These are phyloP conservation scores for Drosophila varians DNA, from an alignment of 1,140 invertebrate genomes.

Conservation along the genomic window DNA sequence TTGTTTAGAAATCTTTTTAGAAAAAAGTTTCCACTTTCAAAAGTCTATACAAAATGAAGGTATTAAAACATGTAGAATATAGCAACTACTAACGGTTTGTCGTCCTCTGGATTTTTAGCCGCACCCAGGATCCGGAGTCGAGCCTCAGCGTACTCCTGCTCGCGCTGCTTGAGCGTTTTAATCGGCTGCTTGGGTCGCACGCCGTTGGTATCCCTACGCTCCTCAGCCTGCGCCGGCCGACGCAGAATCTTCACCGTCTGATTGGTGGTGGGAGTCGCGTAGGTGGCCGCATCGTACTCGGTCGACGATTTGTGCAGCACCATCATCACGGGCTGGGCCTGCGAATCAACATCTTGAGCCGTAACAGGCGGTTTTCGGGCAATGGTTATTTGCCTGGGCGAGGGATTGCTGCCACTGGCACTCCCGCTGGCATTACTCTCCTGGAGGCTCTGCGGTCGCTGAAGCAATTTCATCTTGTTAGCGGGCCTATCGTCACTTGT, in stretches of 20 bases:
- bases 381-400: slow-evolving; percentile 84
- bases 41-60: no score
- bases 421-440: slow-evolving; percentile 25
- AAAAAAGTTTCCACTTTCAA: no score
- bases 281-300: slow-evolving; percentile 85
- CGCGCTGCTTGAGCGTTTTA: slow-evolving; percentile 93
- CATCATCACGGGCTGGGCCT: slow-evolving; percentile 74
- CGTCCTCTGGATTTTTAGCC: slow-evolving; percentile 90
- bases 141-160: slow-evolving; percentile 94
- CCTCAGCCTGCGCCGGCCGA: slow-evolving; percentile 86
- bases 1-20: no score
- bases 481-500: slow-evolving; percentile 32
- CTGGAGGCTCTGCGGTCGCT: slow-evolving; percentile 82
- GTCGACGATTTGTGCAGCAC: slow-evolving; percentile 69
- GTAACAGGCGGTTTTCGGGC: slow-evolving; percentile 81
- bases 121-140: slow-evolving; percentile 92
- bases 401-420: slow-evolving; percentile 52
- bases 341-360: slow-evolving; percentile 55
- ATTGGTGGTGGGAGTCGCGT: slow-evolving; percentile 85
- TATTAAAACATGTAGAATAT: no score
- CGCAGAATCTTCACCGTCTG: slow-evolving; percentile 93
- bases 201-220: slow-evolving; percentile 85
- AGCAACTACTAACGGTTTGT: slow-evolving; percentile 85
- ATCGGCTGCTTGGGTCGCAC: slow-evolving; percentile 88
- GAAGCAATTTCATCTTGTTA: slow-evolving; percentile 83